Conservation (phyloP, 2,113 vertebrate species). For the Eudyptes chrysolophus region DNA sequence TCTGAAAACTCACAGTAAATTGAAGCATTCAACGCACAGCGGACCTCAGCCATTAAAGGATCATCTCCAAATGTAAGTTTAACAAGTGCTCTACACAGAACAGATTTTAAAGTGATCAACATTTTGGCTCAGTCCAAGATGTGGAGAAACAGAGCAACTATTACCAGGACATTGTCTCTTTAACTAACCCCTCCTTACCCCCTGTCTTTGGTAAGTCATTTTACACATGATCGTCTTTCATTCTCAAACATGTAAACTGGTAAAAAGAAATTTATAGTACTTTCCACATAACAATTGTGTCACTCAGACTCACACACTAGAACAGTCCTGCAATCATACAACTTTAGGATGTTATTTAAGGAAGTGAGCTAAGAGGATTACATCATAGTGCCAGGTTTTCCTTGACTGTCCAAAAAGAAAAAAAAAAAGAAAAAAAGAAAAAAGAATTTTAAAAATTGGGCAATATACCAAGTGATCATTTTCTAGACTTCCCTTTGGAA, state of each 20-base stretch:
- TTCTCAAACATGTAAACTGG: background rate
- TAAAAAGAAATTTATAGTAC: slow-evolving; percentile 18
- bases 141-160: slow-evolving; percentile 17
- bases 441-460: background rate
- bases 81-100: background rate
- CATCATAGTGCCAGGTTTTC: slow-evolving; percentile 51
- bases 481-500: slow-evolving; percentile 27
- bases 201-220: background rate
- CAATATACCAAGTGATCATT: slow-evolving; percentile 21
- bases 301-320: slow-evolving; percentile 16
- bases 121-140: background rate
- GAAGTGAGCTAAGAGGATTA: slow-evolving; percentile 69
- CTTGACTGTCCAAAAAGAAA: background rate
- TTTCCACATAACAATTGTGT: background rate
- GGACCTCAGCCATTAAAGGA: background rate
- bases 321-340: slow-evolving; percentile 41
- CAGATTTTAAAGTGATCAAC: slow-evolving; percentile 9
- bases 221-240: slow-evolving; percentile 14
- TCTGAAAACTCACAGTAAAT: slow-evolving; percentile 16
- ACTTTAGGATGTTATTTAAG: slow-evolving; percentile 65
- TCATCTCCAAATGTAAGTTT: slow-evolving; percentile 2
- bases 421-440: too few relatives aligned
- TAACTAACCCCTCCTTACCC: background rate
- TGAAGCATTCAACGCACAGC: background rate
- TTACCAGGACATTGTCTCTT: background rate